Base-by-base conservation (phyloP, 1,140 invertebrate species). In the Macrotrachela quadricornifera region DNA sequence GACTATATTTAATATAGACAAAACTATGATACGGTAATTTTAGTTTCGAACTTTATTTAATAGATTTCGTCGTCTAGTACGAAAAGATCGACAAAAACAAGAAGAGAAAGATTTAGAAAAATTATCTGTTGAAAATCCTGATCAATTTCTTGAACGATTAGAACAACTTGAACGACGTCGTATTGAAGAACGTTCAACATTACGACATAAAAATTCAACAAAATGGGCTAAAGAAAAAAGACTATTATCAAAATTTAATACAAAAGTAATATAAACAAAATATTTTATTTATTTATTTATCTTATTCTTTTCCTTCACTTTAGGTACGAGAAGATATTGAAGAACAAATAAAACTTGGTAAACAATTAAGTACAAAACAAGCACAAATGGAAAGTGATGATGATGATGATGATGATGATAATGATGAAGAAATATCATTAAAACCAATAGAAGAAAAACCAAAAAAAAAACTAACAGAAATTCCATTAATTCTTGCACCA, bases 141-240 rank as follows among this genome's bases (percentile, higher is more conserved):
- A 86, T 61, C 80, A 80, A 49, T 91, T 87, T 14, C 61, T 85
- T 9, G 79, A 82, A 60, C 86, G 85, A 68, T 65, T 96, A 10
- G 77, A 86, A 59, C 75, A 80, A 58, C 63, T 92, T 46, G 87
- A 96, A 57, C 82, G 77, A 65, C 74, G 76, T 18, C 74, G 90
- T 60, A 81, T 86, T 44, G 66, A 83, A 63, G 92, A 97, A 65
- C 72, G 92, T 61, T 82, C 85, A 60, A 84, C 80, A 46, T 72
- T 95, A 30, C 78, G 86, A 47, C 92, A 97, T 69, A 80, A 83
- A 62, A 85, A 80, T 62, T 88, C 84, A 15, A 85, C 86, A 15
- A 85, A 92, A 62, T 96, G 87, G 85, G 83, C 87, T 0, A 81
- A 81, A 64, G 81, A 79, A 65, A 78, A 85, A 63, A 76, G 81